Evolutionary conservation across 2,797 vertebrate genomes (phyloP).

Genomic region (Scomberomorus guttatus): DNA sequence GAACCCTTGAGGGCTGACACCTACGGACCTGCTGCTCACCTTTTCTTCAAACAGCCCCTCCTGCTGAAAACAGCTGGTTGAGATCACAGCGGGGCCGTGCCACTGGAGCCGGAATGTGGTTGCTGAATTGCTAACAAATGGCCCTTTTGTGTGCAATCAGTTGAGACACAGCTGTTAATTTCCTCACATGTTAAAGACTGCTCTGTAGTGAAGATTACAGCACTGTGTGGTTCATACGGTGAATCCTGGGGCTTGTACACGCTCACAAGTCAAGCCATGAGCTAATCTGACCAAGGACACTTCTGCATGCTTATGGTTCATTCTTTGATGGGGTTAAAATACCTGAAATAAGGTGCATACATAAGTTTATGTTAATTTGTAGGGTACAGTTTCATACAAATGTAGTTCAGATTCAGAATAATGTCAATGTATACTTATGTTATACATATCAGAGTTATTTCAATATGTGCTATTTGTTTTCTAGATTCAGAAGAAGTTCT

Average conservation of each 20-base stretch:
- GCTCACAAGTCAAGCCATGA: not conserved
- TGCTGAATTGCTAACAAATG: slow-evolving; percentile 13
- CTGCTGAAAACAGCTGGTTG: slow-evolving; percentile 23
- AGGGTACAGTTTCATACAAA: no score
- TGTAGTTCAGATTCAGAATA: no score
- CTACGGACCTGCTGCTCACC: not conserved
- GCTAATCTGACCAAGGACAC: not conserved
- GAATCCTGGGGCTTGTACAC: not conserved
- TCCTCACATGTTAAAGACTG: not conserved
- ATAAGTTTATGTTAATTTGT: no score
- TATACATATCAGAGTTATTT: no score
- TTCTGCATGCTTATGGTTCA: not conserved
- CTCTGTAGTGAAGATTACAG: slow-evolving; percentile 1
- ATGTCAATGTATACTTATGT: no score
- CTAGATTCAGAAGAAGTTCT: no score
- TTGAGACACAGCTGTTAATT: slow-evolving; percentile 8
- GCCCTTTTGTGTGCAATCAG: slow-evolving; percentile 12
- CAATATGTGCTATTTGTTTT: no score
- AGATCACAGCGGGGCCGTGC: not conserved
- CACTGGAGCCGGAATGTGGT: not conserved
- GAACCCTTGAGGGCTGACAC: not conserved
- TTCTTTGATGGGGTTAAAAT: not conserved
- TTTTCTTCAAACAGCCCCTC: slow-evolving; percentile 1
- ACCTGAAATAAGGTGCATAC: no score
- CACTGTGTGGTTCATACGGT: not conserved